These are phyloP conservation scores for Aphaenogaster ashmeadi DNA, from an alignment of 1,140 invertebrate genomes.

Conservation along the genomic window DNA sequence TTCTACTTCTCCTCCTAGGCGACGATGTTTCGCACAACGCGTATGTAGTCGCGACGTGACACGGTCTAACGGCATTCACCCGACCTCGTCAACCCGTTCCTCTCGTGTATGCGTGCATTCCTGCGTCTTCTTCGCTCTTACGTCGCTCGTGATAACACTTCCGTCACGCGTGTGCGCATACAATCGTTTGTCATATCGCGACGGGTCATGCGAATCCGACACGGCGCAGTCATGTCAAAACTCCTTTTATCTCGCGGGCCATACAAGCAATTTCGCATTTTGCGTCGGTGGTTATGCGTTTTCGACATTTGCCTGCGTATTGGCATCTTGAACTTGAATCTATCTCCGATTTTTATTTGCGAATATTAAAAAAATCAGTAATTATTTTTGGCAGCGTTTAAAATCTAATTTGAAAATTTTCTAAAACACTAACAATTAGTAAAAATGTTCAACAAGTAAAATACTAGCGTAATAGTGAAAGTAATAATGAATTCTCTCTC, in stretches of 20 bases:
- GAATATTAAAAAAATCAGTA: not conserved
- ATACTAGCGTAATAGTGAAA: not conserved
- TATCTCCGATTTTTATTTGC: not conserved
- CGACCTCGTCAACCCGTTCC: slow-evolving; percentile 70
- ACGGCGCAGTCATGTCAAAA: slow-evolving; percentile 21
- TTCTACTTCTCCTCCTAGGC: not conserved
- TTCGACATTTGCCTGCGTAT: not conserved
- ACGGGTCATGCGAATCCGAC: slow-evolving; percentile 22
- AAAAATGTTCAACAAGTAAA: not conserved
- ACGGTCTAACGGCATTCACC: slow-evolving; percentile 75
- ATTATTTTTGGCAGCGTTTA: not conserved
- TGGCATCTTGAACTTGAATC: not conserved
- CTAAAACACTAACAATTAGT: not conserved
- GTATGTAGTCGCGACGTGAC: slow-evolving; percentile 56
- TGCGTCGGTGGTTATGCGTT: not conserved
- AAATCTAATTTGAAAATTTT: slow-evolving; percentile 3
- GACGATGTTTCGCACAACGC: slow-evolving; percentile 59
- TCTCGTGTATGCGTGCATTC: slow-evolving; percentile 52
- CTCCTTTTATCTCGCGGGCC: slow-evolving; percentile 15
- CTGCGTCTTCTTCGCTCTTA: slow-evolving; percentile 35
- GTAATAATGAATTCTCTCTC: not conserved
- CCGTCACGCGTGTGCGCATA: slow-evolving; percentile 31
- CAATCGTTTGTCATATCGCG: slow-evolving; percentile 50
- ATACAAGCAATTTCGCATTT: slow-evolving; percentile 37
- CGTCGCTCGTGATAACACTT: slow-evolving; percentile 36